Percentiles rank a stretch among this genome's conserved stretches.
phyloP scores from a whole-genome alignment of 2,113 vertebrate genomes.

The Ageneiosus marmoratus region DNA sequence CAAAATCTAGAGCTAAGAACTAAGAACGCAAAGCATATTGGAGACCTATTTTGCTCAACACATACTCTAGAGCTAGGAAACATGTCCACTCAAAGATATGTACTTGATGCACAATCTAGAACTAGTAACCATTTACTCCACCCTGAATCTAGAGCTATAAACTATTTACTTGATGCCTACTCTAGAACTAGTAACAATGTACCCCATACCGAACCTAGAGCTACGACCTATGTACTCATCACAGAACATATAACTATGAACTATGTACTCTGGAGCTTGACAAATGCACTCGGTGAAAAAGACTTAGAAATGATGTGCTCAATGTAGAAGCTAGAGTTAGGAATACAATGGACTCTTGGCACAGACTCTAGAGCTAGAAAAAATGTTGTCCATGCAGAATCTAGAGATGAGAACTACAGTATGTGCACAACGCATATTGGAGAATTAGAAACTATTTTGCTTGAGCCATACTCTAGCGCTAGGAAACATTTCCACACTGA shows the following conservation, averaged over 20 bases:
- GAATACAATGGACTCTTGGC: no score
- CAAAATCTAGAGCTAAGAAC: neutral
- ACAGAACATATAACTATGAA: no score
- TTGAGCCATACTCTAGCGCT: neutral
- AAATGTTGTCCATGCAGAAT: neutral
- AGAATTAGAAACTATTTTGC: no score
- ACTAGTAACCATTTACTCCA: neutral
- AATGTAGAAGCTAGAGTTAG: no score
- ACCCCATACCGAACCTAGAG: neutral
- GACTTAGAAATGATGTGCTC: no score
- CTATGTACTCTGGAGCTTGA: no score
- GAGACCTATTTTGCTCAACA: no score
- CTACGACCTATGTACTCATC: neutral
- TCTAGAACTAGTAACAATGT: neutral
- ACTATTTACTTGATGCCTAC: neutral
- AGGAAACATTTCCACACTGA: no score
- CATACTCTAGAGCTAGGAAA: neutral
- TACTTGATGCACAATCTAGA: neutral
- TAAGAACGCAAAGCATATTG: no score
- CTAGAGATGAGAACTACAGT: neutral
- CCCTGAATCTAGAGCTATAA: neutral
- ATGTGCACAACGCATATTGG: no score
- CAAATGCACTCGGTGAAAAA: no score
- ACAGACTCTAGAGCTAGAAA: neutral
- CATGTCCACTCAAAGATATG: neutral